Evolutionary conservation across 1,140 invertebrate genomes (phyloP), one percentile per base, ranked within the genome.

Genomic region (Drosophila malerkotliana): DNA sequence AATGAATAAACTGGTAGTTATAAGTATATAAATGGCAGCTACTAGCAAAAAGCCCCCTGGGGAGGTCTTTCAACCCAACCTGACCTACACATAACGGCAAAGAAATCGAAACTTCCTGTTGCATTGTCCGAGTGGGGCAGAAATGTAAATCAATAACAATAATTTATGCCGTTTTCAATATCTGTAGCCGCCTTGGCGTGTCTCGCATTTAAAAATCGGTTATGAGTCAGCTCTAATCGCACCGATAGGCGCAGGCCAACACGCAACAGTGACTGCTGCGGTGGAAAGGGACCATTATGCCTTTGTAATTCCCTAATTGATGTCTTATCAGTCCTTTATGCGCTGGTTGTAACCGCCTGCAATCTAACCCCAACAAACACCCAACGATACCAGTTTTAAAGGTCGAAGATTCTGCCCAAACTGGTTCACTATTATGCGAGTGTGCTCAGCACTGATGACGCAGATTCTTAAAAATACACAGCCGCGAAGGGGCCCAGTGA

Each of bases 51-150:
- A 8, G 56, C 12, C 45, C 30, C 51, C 34, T 63, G 32, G 30
- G 34, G 45, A 45, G 76, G 82, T 87, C 56, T 66, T 79, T 87
- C 62, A 72, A 82, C 74, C 66, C 59, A 24, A 21, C 32, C 26
- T 62, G 77, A 75, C 71, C 52, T 60, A 71, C 52, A 64, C 69
- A 59, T 62, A 79, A 68, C 59, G 62, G 56, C 73, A 64, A 76
- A 72, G 83, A 87, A 88, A 87, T 83, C 83, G 79, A 79, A 79
- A 79, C 72, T 88, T 79, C 63, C 75, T 83, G 83, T 69, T 63
- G 39, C 54, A 63, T 53, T 73, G 32, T 26, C 34, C 28, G 18
- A 15, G n/a, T 55, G 12, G 15, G 51, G 37, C 34, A 44, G 8
- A 51, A 69, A 73, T 48, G 69, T 59, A 72, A 72, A 59, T 59